These are phyloP conservation scores for Heptranchias perlo DNA, from an alignment of 2,113 vertebrate species.

Conservation along the genomic window DNA sequence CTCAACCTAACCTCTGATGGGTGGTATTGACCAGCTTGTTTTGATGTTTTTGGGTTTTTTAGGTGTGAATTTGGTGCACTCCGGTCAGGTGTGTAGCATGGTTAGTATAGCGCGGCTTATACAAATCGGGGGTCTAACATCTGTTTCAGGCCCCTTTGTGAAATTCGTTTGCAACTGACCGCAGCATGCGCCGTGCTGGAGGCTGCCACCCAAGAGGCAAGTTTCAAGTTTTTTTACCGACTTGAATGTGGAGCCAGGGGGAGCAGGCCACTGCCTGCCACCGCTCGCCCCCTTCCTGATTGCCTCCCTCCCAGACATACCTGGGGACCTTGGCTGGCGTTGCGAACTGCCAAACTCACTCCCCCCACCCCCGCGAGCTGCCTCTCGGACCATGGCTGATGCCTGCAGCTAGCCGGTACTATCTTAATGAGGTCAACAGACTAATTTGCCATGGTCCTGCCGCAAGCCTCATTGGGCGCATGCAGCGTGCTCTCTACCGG, in stretches of 20 bases:
- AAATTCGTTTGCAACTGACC: not conserved
- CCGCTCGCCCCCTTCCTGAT: not conserved
- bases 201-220: not conserved
- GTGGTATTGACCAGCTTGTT: not conserved
- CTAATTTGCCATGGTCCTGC: not conserved
- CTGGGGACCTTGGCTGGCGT: not conserved
- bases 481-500: not conserved
- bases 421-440: not conserved
- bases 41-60: not conserved
- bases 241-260: not conserved
- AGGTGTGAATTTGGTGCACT: not conserved
- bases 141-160: not conserved
- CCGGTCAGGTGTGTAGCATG: not conserved
- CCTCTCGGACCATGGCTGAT: not conserved
- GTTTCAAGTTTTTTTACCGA: not conserved
- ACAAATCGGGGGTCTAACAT: no score
- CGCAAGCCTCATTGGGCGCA: not conserved
- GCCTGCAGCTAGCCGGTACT: no score
- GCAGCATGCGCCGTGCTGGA: no score
- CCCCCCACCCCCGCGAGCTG: not conserved
- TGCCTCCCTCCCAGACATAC: not conserved
- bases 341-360: not conserved
- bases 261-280: not conserved
- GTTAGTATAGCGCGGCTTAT: not conserved
- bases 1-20: not conserved